These are phyloP conservation scores for Galbula dea DNA, from an alignment of 2,113 vertebrate species.

Conservation along the genomic window DNA sequence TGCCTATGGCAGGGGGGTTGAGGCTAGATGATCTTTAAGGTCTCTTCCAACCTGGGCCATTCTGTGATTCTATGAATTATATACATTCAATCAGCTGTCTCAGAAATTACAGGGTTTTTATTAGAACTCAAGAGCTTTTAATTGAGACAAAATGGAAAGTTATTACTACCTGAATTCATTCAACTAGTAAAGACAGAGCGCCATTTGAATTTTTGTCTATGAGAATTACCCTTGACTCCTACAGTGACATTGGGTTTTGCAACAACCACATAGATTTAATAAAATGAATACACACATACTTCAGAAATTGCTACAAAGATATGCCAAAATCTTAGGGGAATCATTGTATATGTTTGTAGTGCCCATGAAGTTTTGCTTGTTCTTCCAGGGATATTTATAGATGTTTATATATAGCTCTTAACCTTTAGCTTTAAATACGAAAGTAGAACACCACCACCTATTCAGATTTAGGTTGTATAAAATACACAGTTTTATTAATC, in stretches of 20 bases:
- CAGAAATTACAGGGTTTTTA: background rate
- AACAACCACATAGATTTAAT: background rate
- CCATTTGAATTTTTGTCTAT: background rate
- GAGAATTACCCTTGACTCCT: background rate
- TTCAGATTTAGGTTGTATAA: background rate
- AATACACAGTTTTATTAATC: background rate
- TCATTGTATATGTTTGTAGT: background rate
- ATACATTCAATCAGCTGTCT: background rate
- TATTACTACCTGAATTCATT: background rate
- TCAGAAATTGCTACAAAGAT: background rate
- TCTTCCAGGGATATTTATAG: conserved; percentile 44
- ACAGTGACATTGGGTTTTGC: background rate
- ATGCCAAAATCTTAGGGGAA: background rate
- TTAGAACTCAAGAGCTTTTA: background rate
- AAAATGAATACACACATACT: background rate
- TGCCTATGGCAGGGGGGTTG: too few relatives aligned
- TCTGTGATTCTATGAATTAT: too few relatives aligned
- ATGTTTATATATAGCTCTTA: conserved; percentile 39
- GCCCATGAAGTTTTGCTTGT: background rate
- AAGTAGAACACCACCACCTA: background rate
- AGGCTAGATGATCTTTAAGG: too few relatives aligned
- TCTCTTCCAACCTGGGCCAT: too few relatives aligned
- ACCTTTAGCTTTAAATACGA: conserved; percentile 21
- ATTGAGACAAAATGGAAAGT: background rate
- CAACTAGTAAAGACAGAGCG: background rate